A percentile compares a stretch with the other conserved stretches of the same genome.
Evolutionary conservation across 2,888 invertebrate species (phyloP).

Genomic region (Schrankia costaestrigalis): DNA sequence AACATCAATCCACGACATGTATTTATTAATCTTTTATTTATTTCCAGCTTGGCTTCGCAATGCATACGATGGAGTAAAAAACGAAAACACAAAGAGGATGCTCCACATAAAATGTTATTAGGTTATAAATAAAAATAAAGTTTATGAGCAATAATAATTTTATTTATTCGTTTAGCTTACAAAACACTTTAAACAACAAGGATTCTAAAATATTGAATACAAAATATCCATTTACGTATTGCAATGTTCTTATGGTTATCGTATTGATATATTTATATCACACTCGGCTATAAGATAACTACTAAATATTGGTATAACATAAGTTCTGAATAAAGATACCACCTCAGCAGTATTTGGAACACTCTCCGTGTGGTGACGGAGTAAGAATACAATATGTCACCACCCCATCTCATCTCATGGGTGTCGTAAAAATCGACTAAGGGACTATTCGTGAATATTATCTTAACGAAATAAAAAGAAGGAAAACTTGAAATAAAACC

Average conservation of each 20-base stretch:
- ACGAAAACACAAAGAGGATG: too few relatives aligned
- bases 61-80: slow-evolving; percentile 22
- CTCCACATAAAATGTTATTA: slow-evolving; percentile 26
- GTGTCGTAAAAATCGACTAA: too few relatives aligned
- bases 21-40: slow-evolving; percentile 4
- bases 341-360: neutral
- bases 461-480: too few relatives aligned
- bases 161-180: slow-evolving; percentile 37
- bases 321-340: neutral
- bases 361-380: too few relatives aligned
- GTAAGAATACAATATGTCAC: too few relatives aligned
- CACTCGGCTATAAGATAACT: slow-evolving; percentile 10
- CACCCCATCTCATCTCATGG: too few relatives aligned
- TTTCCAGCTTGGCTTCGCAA: slow-evolving; percentile 50
- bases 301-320: slow-evolving; percentile 1
- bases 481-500: too few relatives aligned
- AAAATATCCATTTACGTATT: slow-evolving; percentile 34
- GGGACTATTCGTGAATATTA: too few relatives aligned
- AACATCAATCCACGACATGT: too few relatives aligned
- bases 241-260: slow-evolving; percentile 21
- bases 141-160: slow-evolving; percentile 43
- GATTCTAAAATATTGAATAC: slow-evolving; percentile 34
- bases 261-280: slow-evolving; percentile 17
- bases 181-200: slow-evolving; percentile 39
- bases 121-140: slow-evolving; percentile 24